Evolutionary conservation across 2,888 invertebrate genomes (phyloP), one percentile per base, ranked within the genome.

Genomic region (Formica aserva): DNA sequence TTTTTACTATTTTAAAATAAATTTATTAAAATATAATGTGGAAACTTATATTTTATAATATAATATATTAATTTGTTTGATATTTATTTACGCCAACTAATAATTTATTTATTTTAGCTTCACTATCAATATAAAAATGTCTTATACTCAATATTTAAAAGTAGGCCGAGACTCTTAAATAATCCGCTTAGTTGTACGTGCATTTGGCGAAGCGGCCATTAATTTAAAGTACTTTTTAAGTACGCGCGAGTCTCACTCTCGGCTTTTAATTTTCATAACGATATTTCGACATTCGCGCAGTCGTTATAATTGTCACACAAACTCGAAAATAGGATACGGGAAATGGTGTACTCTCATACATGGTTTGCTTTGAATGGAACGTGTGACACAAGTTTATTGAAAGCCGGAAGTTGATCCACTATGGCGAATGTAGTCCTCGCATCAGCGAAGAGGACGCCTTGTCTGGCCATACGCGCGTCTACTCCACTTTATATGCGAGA

Each of bases 361-460:
- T 86, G 86, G 83, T 80, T 85, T 85, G 74, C 48, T 76, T 72
- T 80, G 87, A 90, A 90, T 90, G 83, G 85, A n/a, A 75, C n/a
- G 60, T 32, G 62, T 81, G 86, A 90, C 87, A 88, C 78, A 88
- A 87, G 86, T 88, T 72, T 89, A 87, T 90, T 86, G 91, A 85
- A 88, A 85, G 75, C 84, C 86, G 87, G 85, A 90, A 89, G 87
- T 81, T 85, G 83, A 87, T 82, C 82, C 66, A 67, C 15, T 26
- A 26, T 81, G 74, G 76, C 78, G 52, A 77, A 75, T 76, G 69
- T 71, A 62, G 9, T 78, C 45, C 72, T 60, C 57, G 29, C 45
- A 48, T 76, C 41, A 22, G 32, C 48, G 74, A 81, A n/a, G 15
- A 38, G 62, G 8, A 74, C 32, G 52, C 22, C 38, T 62, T 52